Base-by-base conservation (phyloP, 2,113 vertebrate species). In the Otis tarda region DNA sequence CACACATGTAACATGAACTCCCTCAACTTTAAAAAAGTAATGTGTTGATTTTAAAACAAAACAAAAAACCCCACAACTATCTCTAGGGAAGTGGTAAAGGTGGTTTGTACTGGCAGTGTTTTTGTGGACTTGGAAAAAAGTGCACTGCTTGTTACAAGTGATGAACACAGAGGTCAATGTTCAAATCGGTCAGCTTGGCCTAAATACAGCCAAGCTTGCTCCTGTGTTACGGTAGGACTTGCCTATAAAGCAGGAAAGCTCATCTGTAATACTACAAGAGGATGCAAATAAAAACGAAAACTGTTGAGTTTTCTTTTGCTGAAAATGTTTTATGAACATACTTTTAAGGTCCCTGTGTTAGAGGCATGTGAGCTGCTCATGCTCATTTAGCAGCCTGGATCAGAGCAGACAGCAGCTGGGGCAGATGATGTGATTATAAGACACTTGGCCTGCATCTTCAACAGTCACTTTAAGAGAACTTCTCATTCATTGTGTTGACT, bases 31-130 rank as follows among this genome's bases (percentile, higher is more conserved):
- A 33, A 18, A 10, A 49, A 31, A 35, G 17, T 65, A n/a, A 53
- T 23, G 8, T 28, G 12, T 50, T 67, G 39, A 28, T 61, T 67
- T 47, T 25, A 28, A 64, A 55, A 47, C 10, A 45, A 68, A 57
- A 19, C 5, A 39, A 12, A 22, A 5, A 1, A 1, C 3, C 23
- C 31, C 13, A 4, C 28, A 16, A 6, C 6, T 60, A 27, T 37
- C 23, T 19, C 20, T 14, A 33, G 28, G 7, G 30, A 57, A 69
- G n/a, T n/a, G 23, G 6, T 67, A 35, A 35, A 35, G 0, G 0
- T 19, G 30, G 25, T 41, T 41, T n/a, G 8, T 67, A 24, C 23
- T 49, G 52, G 28, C 41, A 35, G 1, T 0, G 0, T 49, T 65
- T 67, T 33, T 39, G 41, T 19, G 68, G 57, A 22, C 15, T 10